phyloP scores from a whole-genome alignment of 1,140 invertebrate species.

The Platorchestia sp. region DNA sequence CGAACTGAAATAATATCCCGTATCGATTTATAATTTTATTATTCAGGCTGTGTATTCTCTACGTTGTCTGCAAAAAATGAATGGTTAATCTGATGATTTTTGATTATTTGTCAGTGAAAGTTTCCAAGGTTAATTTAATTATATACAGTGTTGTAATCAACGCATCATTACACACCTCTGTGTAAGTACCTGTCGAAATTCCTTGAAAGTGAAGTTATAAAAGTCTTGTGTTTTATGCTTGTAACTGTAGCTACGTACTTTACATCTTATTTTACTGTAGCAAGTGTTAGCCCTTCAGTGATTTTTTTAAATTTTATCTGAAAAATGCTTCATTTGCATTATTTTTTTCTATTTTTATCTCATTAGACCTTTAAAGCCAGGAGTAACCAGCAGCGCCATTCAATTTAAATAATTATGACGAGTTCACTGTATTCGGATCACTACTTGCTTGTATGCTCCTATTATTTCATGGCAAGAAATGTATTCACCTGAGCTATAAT shows the following conservation, averaged over 20 bases:
- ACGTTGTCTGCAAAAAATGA: not conserved
- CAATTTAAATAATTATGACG: too few relatives aligned
- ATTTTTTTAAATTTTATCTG: not conserved
- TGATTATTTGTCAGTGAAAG: not conserved
- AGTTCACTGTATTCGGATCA: too few relatives aligned
- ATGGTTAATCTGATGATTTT: not conserved
- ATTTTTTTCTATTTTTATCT: too few relatives aligned
- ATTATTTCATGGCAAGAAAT: too few relatives aligned
- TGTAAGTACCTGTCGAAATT: not conserved
- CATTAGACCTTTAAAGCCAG: too few relatives aligned
- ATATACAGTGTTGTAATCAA: not conserved
- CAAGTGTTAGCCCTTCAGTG: not conserved
- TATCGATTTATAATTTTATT: not conserved
- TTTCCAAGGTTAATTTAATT: not conserved
- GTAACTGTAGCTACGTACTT: not conserved
- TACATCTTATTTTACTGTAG: not conserved
- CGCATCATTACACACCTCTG: too few relatives aligned
- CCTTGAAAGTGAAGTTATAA: not conserved
- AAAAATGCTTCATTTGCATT: too few relatives aligned
- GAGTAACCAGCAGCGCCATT: too few relatives aligned
- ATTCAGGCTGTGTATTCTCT: not conserved
- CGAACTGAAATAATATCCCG: not conserved
- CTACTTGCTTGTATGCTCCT: too few relatives aligned
- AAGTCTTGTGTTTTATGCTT: not conserved
- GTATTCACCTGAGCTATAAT: too few relatives aligned